Conservation (phyloP, 2,113 vertebrate species). For the Spheniscus mendiculus region DNA sequence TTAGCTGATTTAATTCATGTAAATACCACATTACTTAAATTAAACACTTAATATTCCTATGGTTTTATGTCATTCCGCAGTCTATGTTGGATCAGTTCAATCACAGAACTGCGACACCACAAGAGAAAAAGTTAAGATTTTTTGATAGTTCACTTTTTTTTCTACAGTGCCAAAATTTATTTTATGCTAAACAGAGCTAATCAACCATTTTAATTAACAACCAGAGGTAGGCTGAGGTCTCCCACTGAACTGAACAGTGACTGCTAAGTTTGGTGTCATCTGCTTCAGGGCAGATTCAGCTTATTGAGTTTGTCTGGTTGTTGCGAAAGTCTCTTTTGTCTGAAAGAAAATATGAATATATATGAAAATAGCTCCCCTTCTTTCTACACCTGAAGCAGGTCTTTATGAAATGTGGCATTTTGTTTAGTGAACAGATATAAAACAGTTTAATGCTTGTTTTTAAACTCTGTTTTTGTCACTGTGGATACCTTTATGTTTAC, state of each 20-base stretch:
- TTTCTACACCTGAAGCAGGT: not conserved
- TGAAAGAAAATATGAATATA: not conserved
- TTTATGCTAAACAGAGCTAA: slow-evolving; percentile 23
- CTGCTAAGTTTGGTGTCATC: not conserved
- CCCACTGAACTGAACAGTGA: not conserved
- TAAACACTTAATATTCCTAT: not conserved
- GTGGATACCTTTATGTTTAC: slow-evolving; percentile 7
- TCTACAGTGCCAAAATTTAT: not conserved
- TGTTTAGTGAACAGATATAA: not conserved
- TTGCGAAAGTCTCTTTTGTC: not conserved
- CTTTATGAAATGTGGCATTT: not conserved
- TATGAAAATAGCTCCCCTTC: not conserved
- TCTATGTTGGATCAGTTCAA: not conserved
- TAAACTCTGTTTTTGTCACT: not conserved
- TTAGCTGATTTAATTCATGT: not conserved
- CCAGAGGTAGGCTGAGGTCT: slow-evolving; percentile 10
- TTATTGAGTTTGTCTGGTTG: not conserved
- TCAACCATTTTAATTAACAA: slow-evolving; percentile 51
- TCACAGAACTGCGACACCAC: not conserved
- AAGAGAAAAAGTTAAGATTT: not conserved
- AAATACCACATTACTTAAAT: slow-evolving; percentile 6
- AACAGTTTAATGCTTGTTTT: slow-evolving; percentile 20
- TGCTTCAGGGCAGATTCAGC: not conserved
- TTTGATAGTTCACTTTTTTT: not conserved
- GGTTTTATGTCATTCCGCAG: not conserved